phyloP scores from a whole-genome alignment of 2,797 vertebrate genomes.

The Gymnodraco acuticeps region DNA sequence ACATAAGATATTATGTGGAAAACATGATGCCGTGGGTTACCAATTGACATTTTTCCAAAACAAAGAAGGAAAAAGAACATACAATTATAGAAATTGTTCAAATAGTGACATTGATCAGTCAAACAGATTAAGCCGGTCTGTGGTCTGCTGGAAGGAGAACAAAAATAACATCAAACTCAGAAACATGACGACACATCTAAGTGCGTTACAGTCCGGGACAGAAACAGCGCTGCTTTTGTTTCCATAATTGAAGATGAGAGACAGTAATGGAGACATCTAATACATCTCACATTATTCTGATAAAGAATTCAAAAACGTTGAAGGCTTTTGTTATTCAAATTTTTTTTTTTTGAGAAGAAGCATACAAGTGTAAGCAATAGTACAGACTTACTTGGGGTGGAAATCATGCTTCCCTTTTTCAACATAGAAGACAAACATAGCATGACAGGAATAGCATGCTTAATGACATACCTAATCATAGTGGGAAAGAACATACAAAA shows the following conservation, averaged over 20 bases:
- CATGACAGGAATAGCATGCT: no score
- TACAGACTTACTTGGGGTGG: no score
- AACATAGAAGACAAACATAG: no score
- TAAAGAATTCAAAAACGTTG: neutral
- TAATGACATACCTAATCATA: no score
- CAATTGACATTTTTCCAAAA: constrained; percentile 7
- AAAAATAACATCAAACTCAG: constrained; percentile 37
- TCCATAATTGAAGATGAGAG: constrained; percentile 9
- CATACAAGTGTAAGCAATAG: no score
- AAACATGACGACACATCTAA: neutral
- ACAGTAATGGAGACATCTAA: neutral
- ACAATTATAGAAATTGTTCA: constrained; percentile 22
- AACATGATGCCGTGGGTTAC: constrained; percentile 28
- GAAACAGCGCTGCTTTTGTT: neutral
- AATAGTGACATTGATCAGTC: constrained; percentile 36
- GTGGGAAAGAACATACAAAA: no score
- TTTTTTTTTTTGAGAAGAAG: no score
- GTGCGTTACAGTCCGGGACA: neutral
- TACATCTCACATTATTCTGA: constrained; percentile 11
- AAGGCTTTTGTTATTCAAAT: neutral
- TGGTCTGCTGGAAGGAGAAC: constrained; percentile 3
- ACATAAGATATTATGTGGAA: constrained; percentile 31
- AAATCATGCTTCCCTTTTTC: no score
- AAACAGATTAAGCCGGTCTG: constrained; percentile 15
- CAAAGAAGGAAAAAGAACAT: constrained; percentile 16